phyloP scores from a whole-genome alignment of 2,797 vertebrate genomes.

The Holocentrus rufus region DNA sequence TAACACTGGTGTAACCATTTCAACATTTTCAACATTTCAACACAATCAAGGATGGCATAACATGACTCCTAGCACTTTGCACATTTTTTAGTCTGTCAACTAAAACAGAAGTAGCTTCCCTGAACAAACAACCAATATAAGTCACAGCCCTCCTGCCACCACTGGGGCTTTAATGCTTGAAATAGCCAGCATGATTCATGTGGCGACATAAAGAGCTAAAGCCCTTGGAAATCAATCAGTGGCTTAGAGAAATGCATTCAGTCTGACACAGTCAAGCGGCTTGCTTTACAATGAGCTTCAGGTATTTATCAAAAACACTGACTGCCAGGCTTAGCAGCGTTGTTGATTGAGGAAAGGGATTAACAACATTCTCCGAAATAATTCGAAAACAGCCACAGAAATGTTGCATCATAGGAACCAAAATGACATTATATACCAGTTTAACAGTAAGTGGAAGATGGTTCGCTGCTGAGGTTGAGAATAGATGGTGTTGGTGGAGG shows the following conservation, averaged over 20 bases:
- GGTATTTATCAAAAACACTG: constrained; percentile 58
- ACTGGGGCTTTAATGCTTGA: constrained; percentile 34
- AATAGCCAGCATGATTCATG: constrained; percentile 50
- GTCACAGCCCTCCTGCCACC: constrained; percentile 15
- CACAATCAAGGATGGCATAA: not conserved
- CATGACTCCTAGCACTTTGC: not conserved
- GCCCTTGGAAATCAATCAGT: constrained; percentile 64
- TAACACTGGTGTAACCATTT: not conserved
- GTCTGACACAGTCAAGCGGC: constrained; percentile 52
- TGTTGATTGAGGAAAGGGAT: constrained; percentile 70
- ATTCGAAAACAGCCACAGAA: constrained; percentile 38
- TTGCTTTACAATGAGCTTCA: constrained; percentile 55
- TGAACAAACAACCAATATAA: constrained; percentile 30
- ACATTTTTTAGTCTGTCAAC: not conserved
- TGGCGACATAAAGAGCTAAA: constrained; percentile 50
- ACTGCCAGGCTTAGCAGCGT: constrained; percentile 37
- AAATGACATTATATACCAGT: constrained; percentile 28
- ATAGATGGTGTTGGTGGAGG: not conserved
- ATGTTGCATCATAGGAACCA: constrained; percentile 12
- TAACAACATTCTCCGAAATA: constrained; percentile 53
- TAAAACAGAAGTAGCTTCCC: not conserved
- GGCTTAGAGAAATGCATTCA: constrained; percentile 60
- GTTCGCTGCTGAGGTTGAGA: constrained; percentile 21
- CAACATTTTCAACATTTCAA: no score
- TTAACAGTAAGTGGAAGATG: constrained; percentile 21